Base-by-base conservation (phyloP, 2,888 invertebrate genomes). In the Drosophila flavopinicola region DNA sequence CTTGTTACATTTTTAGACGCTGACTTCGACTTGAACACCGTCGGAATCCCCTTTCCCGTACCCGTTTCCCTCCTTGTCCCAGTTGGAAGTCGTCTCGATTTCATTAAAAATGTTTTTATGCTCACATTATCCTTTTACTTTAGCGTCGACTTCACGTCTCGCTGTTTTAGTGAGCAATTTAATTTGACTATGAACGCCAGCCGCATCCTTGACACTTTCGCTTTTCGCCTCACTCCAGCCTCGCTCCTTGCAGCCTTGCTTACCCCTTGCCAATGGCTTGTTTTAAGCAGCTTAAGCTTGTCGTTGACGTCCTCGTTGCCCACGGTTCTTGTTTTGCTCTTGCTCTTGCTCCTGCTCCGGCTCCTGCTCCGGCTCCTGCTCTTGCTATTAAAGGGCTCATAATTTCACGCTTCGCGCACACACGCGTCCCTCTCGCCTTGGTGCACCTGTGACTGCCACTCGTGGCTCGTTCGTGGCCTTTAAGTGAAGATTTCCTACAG, bases 51-150 rank as follows among this genome's bases (percentile, higher is more conserved):
- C 27, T 29, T 17, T 33, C 5, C 30, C 49, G 42, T 15, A 3
- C 17, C 6, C 15, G 45, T 32, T 37, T 41, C 30, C 35, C n/a
- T 35, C 24, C 35, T 56, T 52, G 64, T 56, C 85, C 32, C 82
- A 64, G 79, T 72, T 75, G 73, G 85, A 66, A 73, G 87, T 87
- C 83, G 87, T 78, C 80, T 82, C 83, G 83, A 83, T 86, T 85
- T 86, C 88, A 88, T 86, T 86, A 88, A 87, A 84, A 88, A 85
- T 80, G 83, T 85, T 85, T 87, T 85, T 84, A 84, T 76, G 85
- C 66, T 67, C 71, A 56, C 83, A 82, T 84, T 84, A 84, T 87
- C 87, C 87, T 71, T 85, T 85, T 77, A 75, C 80, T 76, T 75
- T 68, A 72, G 68, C 72, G 60, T 60, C 53, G 60, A 60, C 56